Evolutionary conservation across 2,113 vertebrate species (phyloP).

Genomic region (Syngnathus floridae): DNA sequence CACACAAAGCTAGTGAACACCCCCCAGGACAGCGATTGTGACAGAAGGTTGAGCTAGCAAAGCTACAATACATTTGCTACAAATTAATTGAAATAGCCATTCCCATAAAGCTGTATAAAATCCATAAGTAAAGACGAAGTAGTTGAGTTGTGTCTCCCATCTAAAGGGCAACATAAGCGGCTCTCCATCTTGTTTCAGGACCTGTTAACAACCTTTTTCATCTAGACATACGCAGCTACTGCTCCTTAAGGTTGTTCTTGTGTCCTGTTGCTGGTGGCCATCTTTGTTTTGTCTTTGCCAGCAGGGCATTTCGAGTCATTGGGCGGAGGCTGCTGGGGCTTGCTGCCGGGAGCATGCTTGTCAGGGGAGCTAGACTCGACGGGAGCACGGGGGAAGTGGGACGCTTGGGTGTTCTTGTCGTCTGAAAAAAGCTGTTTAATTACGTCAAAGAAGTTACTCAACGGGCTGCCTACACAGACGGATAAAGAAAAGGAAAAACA

Average conservation of each 20-base stretch:
- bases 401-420: conserved; percentile 96
- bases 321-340: conserved; percentile 80
- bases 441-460: conserved; percentile 99
- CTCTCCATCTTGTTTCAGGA: conserved; percentile 46
- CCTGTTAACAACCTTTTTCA: conserved; percentile 36
- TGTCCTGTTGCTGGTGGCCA: conserved; percentile 80
- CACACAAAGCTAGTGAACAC: conserved; percentile 44
- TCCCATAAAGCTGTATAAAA: conserved; percentile 59
- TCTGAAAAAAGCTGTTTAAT: conserved; percentile 99
- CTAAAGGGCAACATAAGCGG: conserved; percentile 64
- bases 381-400: conserved; percentile 83
- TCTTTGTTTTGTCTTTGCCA: conserved; percentile 88
- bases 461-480: conserved; percentile 87
- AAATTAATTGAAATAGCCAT: conserved; percentile 49
- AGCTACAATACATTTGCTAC: conserved; percentile 70
- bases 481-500: conserved; percentile 70
- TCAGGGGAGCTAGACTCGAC: conserved; percentile 65
- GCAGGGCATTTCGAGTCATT: conserved; percentile 82
- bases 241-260: conserved; percentile 84
- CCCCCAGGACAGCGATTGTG: conserved; percentile 30
- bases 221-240: conserved; percentile 60
- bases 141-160: conserved; percentile 38
- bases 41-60: conserved; percentile 35
- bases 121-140: conserved; percentile 40
- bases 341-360: conserved; percentile 86